These are phyloP conservation scores for Willisornis vidua DNA, from an alignment of 2,113 vertebrate genomes.

Conservation along the genomic window DNA sequence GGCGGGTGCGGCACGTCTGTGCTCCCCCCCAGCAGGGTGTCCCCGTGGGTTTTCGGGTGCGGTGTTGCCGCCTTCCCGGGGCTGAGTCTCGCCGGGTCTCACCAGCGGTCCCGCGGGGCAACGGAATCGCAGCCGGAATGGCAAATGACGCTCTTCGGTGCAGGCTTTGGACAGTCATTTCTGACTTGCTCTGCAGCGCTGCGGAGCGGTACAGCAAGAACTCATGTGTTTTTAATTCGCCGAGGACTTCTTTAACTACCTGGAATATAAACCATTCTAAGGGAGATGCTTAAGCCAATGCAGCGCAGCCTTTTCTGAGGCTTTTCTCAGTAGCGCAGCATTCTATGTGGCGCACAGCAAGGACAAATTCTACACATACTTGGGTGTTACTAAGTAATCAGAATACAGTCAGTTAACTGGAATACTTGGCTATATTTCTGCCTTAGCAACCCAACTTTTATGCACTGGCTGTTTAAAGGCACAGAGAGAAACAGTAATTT, in stretches of 20 bases:
- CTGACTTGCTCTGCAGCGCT: background rate
- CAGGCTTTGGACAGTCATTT: background rate
- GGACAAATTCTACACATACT: slow-evolving; percentile 47
- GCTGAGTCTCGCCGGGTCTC: background rate
- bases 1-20: accelerated
- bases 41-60: background rate
- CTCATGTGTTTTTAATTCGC: background rate
- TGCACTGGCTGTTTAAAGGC: slow-evolving; percentile 18
- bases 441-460: slow-evolving; percentile 47
- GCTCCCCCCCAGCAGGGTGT: accelerated
- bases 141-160: background rate
- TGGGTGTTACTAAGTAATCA: slow-evolving; percentile 51
- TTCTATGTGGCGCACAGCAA: slow-evolving; percentile 11
- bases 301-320: background rate
- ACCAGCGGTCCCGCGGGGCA: background rate
- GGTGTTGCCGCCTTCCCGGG: background rate
- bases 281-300: background rate
- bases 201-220: background rate
- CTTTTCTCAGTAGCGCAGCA: background rate
- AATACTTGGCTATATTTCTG: slow-evolving; percentile 44
- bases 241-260: background rate
- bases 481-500: background rate
- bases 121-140: background rate
- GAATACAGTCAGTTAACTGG: slow-evolving; percentile 37
- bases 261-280: background rate